Evolutionary conservation across 2,113 vertebrate genomes (phyloP), one percentile per base, ranked within the genome.

Genomic region (Cephalopterus ornatus): DNA sequence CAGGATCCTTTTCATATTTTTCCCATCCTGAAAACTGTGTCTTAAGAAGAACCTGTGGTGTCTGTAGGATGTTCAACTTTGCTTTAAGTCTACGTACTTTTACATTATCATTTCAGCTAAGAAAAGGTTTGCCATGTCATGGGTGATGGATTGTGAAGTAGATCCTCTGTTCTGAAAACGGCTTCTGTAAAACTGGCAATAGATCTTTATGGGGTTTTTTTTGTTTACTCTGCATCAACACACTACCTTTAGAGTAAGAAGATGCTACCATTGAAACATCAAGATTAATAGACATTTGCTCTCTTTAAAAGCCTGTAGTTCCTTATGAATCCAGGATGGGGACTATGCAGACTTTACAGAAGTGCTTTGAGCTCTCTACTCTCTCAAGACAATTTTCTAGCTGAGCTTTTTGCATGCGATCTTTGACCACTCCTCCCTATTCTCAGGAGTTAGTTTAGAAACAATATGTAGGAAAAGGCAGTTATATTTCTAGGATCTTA

Each of bases 181-280:
- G 27, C 35, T 82, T 79, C 71, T 79, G 14, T 61, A 65, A 79
- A 92, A 79, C 7, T 9, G 1, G 8, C 14, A 68, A n/a, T 23
- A 32, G 19, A 50, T 65, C 6, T 28, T 46, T 8, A 27, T 8
- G 3, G 0, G 3, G 0, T 6, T 68, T 89, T 44, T 44, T 33
- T 75, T 44, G 9, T 44, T 73, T 76, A 56, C 6, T 85, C 44
- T 61, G 33, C 56, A 75, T 74, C 7, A 24, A 68, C 14, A 41
- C 11, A 32, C 33, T 75, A 15, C 15, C 35, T 58, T 52, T 46
- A 85, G 80, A 75, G 18, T 67, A 16, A 78, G 78, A 81, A 81
- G 21, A 47, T 53, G 49, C 27, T 65, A 16, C 18, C 11, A 2
- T 5, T 76, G 44, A 83, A 92, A 86, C 6, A 56, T 3, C 17